Conservation (phyloP, 2,888 invertebrate species). For the Ormyrus rosae region DNA sequence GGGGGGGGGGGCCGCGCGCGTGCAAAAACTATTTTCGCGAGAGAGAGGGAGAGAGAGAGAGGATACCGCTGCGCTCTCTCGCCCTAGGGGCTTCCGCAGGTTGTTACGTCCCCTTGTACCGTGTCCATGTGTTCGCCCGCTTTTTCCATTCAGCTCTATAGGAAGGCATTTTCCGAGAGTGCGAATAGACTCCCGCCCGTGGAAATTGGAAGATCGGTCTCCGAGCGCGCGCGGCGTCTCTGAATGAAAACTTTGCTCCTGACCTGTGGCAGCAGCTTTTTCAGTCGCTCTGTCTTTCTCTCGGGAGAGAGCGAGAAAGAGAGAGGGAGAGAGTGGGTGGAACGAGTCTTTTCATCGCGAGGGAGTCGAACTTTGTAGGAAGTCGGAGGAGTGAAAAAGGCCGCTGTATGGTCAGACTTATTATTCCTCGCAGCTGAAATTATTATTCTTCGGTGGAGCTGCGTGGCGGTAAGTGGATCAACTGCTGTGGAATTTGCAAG, state of each 20-base stretch:
- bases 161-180: constrained; percentile 8
- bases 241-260: constrained; percentile 42
- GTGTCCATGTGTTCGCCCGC: not conserved
- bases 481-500: constrained; percentile 35
- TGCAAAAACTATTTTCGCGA: constrained; percentile 44
- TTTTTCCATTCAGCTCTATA: not conserved
- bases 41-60: not conserved
- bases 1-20: too few species aligned
- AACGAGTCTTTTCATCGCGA: constrained; percentile 22
- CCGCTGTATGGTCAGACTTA: constrained; percentile 30
- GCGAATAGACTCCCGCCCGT: constrained; percentile 36
- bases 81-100: constrained; percentile 7
- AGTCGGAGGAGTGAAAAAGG: constrained; percentile 24
- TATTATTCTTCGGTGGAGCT: constrained; percentile 36
- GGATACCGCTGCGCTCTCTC: constrained; percentile 8
- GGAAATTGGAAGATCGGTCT: constrained; percentile 53
- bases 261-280: not conserved
- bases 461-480: constrained; percentile 31
- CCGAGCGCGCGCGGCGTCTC: not conserved
- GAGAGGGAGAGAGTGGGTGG: not conserved
- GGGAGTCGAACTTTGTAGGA: constrained; percentile 25
- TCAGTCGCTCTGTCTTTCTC: constrained; percentile 13
- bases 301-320: not conserved
- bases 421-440: constrained; percentile 30
- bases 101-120: constrained; percentile 28